These are phyloP conservation scores for Linnaemya tessellans DNA, from an alignment of 2,888 invertebrate species.

Conservation along the genomic window DNA sequence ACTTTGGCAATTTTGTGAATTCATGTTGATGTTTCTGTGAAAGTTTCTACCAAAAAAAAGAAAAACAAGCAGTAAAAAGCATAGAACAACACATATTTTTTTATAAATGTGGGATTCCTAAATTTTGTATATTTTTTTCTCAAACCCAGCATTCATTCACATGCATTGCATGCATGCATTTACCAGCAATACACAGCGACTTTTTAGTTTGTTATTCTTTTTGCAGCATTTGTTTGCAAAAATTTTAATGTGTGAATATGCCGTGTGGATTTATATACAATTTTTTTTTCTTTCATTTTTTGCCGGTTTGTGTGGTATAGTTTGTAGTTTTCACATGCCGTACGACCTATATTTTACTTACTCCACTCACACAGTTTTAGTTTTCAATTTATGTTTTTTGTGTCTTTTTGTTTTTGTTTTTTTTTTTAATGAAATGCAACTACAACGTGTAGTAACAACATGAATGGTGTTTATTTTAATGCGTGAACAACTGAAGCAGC, in stretches of 20 bases:
- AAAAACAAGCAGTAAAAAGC: constrained; percentile 17
- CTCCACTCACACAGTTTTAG: constrained; percentile 63
- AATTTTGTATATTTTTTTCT: constrained; percentile 14
- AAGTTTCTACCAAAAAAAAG: constrained; percentile 30
- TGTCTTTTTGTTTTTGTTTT: not conserved
- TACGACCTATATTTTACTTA: constrained; percentile 69
- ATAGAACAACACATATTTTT: constrained; percentile 46
- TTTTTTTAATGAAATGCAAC: constrained; percentile 28
- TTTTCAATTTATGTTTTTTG: constrained; percentile 7
- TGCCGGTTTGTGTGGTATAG: constrained; percentile 32
- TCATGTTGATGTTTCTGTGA: constrained; percentile 31
- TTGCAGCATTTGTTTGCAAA: constrained; percentile 39
- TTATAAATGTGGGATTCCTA: constrained; percentile 57
- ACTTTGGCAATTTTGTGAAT: constrained; percentile 41
- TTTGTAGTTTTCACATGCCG: constrained; percentile 62
- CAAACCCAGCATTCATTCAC: constrained; percentile 38
- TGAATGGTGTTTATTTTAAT: constrained; percentile 38
- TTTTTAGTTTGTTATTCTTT: constrained; percentile 52
- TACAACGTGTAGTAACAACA: constrained; percentile 30
- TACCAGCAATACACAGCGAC: constrained; percentile 18
- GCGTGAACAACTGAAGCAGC: constrained; percentile 42
- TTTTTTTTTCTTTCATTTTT: constrained; percentile 2
- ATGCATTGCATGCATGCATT: constrained; percentile 57
- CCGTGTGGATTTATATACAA: constrained; percentile 29
- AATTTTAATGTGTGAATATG: constrained; percentile 60